Evolutionary conservation across 92 coral and sea anemone species (phyloP).

Genomic region (Siderastrea radians): DNA sequence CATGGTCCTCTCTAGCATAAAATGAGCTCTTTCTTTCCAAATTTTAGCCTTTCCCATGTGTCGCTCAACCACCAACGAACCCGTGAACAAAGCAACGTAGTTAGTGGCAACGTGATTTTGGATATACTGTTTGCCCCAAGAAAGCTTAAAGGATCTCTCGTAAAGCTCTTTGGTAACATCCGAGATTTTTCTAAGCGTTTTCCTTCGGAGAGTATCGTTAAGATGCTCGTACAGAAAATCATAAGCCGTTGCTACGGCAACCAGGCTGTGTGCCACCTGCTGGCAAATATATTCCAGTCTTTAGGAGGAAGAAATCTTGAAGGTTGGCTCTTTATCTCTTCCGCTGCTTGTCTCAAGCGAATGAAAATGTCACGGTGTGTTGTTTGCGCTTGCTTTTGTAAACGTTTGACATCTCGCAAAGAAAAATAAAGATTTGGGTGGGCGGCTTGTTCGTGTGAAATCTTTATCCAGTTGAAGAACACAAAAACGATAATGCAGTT

Average conservation of each 20-base stretch:
- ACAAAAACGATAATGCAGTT: neutral
- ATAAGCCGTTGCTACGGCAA: slow-evolving; percentile 89
- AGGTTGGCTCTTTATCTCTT: slow-evolving; percentile 47
- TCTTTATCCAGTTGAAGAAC: neutral
- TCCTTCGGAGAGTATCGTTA: slow-evolving; percentile 54
- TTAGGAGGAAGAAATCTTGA: slow-evolving; percentile 66
- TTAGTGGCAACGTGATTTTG: slow-evolving; percentile 98
- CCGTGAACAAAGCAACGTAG: slow-evolving; percentile 83
- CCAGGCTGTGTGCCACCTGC: slow-evolving; percentile 85
- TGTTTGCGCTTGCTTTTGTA: slow-evolving; percentile 69
- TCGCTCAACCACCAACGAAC: slow-evolving; percentile 70
- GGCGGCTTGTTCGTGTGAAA: slow-evolving; percentile 1
- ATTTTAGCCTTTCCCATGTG: slow-evolving; percentile 46
- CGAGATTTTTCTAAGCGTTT: slow-evolving; percentile 47
- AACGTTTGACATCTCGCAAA: slow-evolving; percentile 52
- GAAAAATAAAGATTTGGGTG: slow-evolving; percentile 85
- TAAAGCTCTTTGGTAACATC: slow-evolving; percentile 63
- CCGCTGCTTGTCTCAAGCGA: slow-evolving; percentile 62
- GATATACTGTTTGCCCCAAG: slow-evolving; percentile 87
- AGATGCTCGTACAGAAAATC: slow-evolving; percentile 79
- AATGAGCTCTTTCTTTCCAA: slow-evolving; percentile 80
- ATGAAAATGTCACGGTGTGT: slow-evolving; percentile 78
- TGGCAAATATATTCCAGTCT: slow-evolving; percentile 67
- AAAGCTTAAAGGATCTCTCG: slow-evolving; percentile 58
- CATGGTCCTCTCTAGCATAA: slow-evolving; percentile 80